These are phyloP conservation scores for Hippotragus niger DNA, from an alignment of 2,113 vertebrate species.

Conservation along the genomic window DNA sequence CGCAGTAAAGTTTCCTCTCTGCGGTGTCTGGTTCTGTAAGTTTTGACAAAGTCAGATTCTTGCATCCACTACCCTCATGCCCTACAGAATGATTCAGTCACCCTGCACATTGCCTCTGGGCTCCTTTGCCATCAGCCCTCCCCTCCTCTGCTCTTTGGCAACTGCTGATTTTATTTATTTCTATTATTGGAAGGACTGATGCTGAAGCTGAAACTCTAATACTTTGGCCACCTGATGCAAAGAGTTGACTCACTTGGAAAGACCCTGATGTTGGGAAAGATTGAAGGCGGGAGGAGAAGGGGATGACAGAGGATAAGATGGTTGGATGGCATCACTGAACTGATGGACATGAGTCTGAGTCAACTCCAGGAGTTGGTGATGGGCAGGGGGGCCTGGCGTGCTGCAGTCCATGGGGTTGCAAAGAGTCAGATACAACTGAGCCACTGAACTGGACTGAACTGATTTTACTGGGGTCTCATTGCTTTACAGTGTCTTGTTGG, in stretches of 20 bases:
- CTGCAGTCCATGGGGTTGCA: accelerated
- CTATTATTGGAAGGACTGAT: not conserved
- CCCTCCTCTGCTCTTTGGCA: not conserved
- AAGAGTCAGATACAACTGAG: not conserved
- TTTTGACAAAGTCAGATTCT: not conserved
- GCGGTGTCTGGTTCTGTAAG: not conserved
- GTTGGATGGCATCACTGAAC: not conserved
- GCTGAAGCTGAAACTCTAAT: not conserved
- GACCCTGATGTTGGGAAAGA: not conserved
- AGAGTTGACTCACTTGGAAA: not conserved
- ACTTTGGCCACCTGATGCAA: not conserved
- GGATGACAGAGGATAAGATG: not conserved
- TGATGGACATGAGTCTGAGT: not conserved
- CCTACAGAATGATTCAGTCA: accelerated
- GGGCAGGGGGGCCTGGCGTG: not conserved
- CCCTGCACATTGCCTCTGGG: accelerated
- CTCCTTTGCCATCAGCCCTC: not conserved
- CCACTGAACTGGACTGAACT: not conserved
- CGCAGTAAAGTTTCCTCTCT: accelerated
- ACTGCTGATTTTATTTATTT: not conserved
- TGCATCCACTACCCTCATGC: accelerated
- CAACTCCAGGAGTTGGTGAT: not conserved
- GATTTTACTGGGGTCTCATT: not conserved
- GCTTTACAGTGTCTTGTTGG: not conserved
- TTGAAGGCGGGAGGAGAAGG: not conserved